Evolutionary conservation across 2,888 invertebrate species (phyloP).

Genomic region (Leptarthrus brevirostris): DNA sequence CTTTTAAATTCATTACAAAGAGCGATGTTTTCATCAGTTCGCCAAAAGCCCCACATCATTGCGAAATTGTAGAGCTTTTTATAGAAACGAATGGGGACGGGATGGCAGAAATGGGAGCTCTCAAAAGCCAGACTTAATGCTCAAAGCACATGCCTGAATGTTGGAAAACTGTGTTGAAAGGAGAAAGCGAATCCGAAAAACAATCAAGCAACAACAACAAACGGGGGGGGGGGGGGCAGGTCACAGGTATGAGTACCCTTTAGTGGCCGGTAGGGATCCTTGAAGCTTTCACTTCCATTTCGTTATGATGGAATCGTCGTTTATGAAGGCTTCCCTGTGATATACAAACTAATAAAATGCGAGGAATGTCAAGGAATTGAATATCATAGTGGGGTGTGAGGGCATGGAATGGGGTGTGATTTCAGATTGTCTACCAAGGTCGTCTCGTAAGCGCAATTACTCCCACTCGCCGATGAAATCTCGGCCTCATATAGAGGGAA

Average conservation of each 20-base stretch:
- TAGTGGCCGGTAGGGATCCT: neutral
- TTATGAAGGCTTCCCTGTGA: neutral
- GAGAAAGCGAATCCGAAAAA: neutral
- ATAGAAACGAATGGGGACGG: neutral
- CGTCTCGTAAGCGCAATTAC: conserved; percentile 32
- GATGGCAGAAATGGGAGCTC: neutral
- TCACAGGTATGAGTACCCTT: conserved; percentile 4
- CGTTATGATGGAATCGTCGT: conserved; percentile 10
- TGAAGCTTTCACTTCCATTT: conserved; percentile 27
- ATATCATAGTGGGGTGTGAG: neutral
- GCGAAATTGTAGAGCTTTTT: neutral
- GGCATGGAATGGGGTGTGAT: conserved; percentile 2
- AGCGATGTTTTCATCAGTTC: conserved; percentile 29
- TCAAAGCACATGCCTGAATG: conserved; percentile 13
- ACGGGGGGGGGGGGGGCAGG: neutral
- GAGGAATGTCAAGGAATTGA: conserved; percentile 35
- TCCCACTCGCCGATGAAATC: conserved; percentile 14
- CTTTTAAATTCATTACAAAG: conserved; percentile 26
- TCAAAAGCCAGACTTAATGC: conserved; percentile 1
- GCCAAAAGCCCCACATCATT: neutral
- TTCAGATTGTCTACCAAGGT: conserved; percentile 39
- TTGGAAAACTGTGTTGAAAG: neutral
- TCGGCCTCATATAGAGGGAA: neutral
- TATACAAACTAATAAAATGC: conserved; percentile 34
- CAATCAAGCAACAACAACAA: neutral